Evolutionary conservation across 1,140 invertebrate genomes (phyloP), one percentile per base, ranked within the genome.

Genomic region (Branchinecta lynchi): DNA sequence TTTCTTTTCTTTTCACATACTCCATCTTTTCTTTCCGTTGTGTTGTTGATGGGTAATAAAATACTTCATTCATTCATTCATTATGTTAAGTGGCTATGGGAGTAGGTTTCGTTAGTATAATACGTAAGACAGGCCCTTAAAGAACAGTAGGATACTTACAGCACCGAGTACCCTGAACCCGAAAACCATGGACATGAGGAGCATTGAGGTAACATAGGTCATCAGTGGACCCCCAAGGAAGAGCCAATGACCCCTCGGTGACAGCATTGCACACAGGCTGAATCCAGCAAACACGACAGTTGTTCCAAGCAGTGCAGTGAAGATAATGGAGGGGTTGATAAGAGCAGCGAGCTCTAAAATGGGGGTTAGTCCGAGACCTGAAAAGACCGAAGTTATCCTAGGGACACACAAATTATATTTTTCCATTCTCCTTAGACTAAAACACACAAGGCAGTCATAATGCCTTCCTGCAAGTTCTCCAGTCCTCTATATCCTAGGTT

Each of bases 211-310:
- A 60, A 60, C 12, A 20, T 60, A 79, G 79, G 73, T 69, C 74
- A 74, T 70, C 43, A 72, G 51, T 43, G 69, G 71, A 9, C 80
- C 83, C 73, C 82, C 82, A 66, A 85, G 75, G 77, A 89, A 95
- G 8, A 98, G 78, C 84, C 87, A 98, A 74, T 86, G 86, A 67
- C 93, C 90, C 72, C 71, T 32, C 90, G 84, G 70, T 88, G 85
- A 66, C 88, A 89, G 72, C 92, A 82, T 73, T 97, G 82, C 7
- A 95, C 86, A 60, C 73, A 96, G 77, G 17, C 89, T 89, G 80
- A 98, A 96, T 73, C 90, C 92, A 8, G 88, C 85, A 80, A 98
- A 98, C 32, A 97, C 86, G 7, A 95, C 78, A 51, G 86, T 84
- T 0, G 94, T 96, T 69, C 87, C 87, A 70, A 94, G 77, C 66